Base-by-base conservation (phyloP, 2,797 vertebrate genomes). In the Thripadectes ignobilis region DNA sequence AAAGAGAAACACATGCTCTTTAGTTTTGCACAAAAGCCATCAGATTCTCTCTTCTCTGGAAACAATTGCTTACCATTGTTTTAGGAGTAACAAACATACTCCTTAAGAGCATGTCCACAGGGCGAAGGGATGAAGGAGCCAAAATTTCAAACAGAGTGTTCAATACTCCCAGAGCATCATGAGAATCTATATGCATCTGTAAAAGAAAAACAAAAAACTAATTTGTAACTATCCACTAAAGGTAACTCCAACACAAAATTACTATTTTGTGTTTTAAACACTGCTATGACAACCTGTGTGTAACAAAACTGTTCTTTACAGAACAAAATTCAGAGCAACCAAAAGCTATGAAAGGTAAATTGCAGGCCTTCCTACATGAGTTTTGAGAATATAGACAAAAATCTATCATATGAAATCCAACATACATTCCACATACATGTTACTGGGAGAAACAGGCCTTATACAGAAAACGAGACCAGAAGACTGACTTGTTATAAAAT, bases 101-200 rank as follows among this genome's bases (percentile, higher is more conserved):
- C 97, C 99, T 99, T 74, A 99, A 96, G 61, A 99, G 98, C 99
- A 99, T 99, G 97, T 99, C 99, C 30, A 99, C 99, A 2, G 99
- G 99, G 43, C 99, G 98, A 39, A 99, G 98, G 18, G 99, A 99
- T 21, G 99, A 99, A 16, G 99, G 99, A 10, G 99, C 99, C 96
- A 99, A 97, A 3, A 98, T 99, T 97, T 99, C 99, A 98, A 99
- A 99, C 18, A 99, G 96, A 8, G 99, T 99, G 93, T 99, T 99
- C 77, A 99, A 34, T 69, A 99, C 99, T 16, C 99, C 99, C 52
- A 99, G 95, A 4, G 99, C 99, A 97, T 99, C 99, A 1, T 99
- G 99, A 66, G 99, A 99, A 92, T 99, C 99, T 86, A 99, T 98
- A 76, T 99, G 99, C 98, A 99, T 99, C 99, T 99, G 95, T 54